A percentile compares a stretch with the other conserved stretches of the same genome.
Evolutionary conservation across 2,797 vertebrate species (phyloP).

Genomic region (Sandelia bainsii): DNA sequence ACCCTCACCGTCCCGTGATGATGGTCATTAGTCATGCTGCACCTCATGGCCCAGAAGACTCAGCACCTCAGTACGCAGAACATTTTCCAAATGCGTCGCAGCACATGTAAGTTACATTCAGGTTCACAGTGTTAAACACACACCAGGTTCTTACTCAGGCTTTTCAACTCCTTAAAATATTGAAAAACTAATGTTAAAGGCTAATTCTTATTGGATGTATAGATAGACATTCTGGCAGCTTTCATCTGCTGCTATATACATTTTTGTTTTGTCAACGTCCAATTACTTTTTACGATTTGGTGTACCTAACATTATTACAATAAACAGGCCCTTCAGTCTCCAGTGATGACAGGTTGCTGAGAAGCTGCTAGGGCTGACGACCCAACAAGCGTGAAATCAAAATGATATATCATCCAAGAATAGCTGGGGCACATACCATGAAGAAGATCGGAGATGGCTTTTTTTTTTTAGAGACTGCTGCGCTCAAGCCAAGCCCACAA

Average conservation of each 20-base stretch:
- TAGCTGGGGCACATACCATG: conserved; percentile 67
- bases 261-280: conserved; percentile 37
- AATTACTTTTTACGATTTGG: conserved; percentile 59
- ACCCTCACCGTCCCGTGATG: conserved; percentile 94
- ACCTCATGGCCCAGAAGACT: conserved; percentile 96
- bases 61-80: conserved; percentile 92
- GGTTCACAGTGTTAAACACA: conserved; percentile 23
- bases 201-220: neutral
- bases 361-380: conserved; percentile 42
- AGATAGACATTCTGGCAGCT: conserved; percentile 12
- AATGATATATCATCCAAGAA: conserved; percentile 79
- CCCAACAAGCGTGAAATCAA: conserved; percentile 69
- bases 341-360: conserved; percentile 67
- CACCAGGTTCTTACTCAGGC: neutral
- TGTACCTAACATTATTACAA: conserved; percentile 57
- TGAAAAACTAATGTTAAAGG: neutral
- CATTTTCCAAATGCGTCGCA: conserved; percentile 94
- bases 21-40: conserved; percentile 98
- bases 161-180: neutral
- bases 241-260: conserved; percentile 29
- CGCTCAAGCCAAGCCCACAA: conserved; percentile 67
- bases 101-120: conserved; percentile 93
- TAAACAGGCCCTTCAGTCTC: conserved; percentile 39
- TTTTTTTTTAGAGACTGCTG: conserved; percentile 41
- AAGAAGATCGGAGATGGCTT: conserved; percentile 56